Evolutionary conservation across 64 coral and sea anemone species (phyloP).

Genomic region (Actinia equina): DNA sequence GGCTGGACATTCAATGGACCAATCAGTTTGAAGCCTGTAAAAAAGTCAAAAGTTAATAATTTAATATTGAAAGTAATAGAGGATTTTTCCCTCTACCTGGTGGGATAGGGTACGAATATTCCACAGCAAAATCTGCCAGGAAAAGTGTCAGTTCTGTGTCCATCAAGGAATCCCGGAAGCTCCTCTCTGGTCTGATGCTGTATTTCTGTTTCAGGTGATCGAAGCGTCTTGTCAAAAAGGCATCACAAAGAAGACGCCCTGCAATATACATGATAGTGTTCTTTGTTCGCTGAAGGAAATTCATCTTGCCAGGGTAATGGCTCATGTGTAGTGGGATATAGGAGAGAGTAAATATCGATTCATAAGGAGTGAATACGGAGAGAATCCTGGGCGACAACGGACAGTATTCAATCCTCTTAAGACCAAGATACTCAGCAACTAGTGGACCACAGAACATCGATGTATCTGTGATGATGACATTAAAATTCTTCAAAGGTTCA

Average conservation of each 20-base stretch:
- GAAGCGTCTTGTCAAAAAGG: background rate
- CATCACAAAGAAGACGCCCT: background rate
- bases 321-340: slow-evolving; percentile 23
- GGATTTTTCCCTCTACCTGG: slow-evolving; percentile 21
- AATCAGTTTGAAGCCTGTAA: slow-evolving; percentile 38
- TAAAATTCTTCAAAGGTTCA: background rate
- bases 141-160: slow-evolving; percentile 26
- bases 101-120: slow-evolving; percentile 54
- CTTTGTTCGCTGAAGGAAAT: slow-evolving; percentile 39
- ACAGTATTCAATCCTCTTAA: background rate
- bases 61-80: too few relatives aligned
- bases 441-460: background rate
- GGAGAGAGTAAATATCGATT: background rate
- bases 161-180: background rate
- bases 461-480: background rate
- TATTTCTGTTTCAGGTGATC: slow-evolving; percentile 35
- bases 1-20: slow-evolving; percentile 46
- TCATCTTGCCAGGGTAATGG: slow-evolving; percentile 30
- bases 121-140: slow-evolving; percentile 46
- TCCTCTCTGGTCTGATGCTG: slow-evolving; percentile 54
- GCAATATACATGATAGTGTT: slow-evolving; percentile 18
- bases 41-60: too few relatives aligned
- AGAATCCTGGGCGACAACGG: background rate
- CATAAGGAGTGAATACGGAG: background rate
- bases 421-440: background rate